A percentile compares a stretch with the other conserved stretches of the same genome.
Evolutionary conservation across 2,797 vertebrate species (phyloP).

Genomic region (Eulemur rubriventer): DNA sequence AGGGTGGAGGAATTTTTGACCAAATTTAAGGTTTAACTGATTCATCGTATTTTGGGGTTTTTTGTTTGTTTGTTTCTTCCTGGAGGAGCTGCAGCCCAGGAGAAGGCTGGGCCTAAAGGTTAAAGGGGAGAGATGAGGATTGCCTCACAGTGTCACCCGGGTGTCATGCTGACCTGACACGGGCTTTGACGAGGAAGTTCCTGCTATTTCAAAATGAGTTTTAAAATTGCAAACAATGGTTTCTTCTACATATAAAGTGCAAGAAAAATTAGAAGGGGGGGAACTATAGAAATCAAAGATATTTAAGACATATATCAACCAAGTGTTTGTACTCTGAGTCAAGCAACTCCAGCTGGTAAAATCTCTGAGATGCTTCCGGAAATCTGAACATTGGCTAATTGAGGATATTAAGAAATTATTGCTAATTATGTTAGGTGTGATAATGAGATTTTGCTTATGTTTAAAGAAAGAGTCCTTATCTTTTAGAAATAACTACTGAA

Average conservation of each 20-base stretch:
- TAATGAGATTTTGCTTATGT: neutral
- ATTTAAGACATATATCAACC: neutral
- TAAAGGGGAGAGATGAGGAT: neutral
- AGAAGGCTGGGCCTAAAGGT: neutral
- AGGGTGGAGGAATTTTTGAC: neutral
- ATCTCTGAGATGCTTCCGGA: neutral
- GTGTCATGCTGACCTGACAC: neutral
- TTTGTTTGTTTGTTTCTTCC: neutral
- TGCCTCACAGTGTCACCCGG: neutral
- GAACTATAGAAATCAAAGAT: neutral
- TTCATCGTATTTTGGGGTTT: neutral
- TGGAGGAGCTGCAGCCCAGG: neutral
- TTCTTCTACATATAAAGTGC: neutral
- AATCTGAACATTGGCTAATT: neutral
- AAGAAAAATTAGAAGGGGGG: neutral
- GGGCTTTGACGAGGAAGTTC: neutral
- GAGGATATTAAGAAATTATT: neutral
- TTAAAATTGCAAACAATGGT: neutral
- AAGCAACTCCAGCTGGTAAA: neutral
- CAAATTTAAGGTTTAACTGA: neutral
- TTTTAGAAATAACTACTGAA: constrained; percentile 20
- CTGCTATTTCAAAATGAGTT: constrained; percentile 31
- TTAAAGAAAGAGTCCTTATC: neutral
- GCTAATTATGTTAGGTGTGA: neutral
- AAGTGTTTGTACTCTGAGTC: neutral